Conservation (phyloP, 2,888 invertebrate genomes). For the Euplagia quadripunctaria region DNA sequence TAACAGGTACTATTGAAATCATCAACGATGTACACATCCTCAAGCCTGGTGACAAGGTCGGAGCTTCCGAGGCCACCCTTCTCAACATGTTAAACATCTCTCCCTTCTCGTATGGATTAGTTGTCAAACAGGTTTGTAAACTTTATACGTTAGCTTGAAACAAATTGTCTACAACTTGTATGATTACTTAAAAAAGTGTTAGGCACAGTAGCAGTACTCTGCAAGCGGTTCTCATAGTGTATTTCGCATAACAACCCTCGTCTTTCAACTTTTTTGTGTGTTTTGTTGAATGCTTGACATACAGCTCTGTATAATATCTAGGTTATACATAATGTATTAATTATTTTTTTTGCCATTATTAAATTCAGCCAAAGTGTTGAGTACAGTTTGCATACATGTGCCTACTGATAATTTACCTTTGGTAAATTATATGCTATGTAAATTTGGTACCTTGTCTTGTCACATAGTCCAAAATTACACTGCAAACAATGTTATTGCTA, state of each 20-base stretch:
- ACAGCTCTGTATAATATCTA: too few relatives aligned
- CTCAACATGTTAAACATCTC: constrained; percentile 99
- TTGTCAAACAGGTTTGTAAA: constrained; percentile 91
- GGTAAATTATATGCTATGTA: constrained; percentile 67
- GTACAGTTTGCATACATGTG: constrained; percentile 75
- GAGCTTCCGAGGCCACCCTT: constrained; percentile 99
- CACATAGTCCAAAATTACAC: constrained; percentile 21
- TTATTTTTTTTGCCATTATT: neutral
- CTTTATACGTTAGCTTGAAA: neutral
- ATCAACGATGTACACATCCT: constrained; percentile 97
- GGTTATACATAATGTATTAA: too few relatives aligned
- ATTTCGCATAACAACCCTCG: neutral
- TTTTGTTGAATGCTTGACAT: neutral
- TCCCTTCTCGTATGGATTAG: constrained; percentile 99
- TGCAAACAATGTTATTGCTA: constrained; percentile 35
- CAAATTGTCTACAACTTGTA: too few relatives aligned
- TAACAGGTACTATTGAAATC: constrained; percentile 97
- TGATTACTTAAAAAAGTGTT: neutral
- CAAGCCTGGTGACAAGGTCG: constrained; percentile 98
- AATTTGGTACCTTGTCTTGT: constrained; percentile 27
- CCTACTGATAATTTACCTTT: constrained; percentile 84
- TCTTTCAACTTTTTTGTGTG: neutral
- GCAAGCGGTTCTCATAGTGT: neutral
- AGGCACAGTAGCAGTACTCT: neutral
- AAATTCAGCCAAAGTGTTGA: constrained; percentile 79